phyloP scores from a whole-genome alignment of 1,140 invertebrate species.

The Zophobas atratus region DNA sequence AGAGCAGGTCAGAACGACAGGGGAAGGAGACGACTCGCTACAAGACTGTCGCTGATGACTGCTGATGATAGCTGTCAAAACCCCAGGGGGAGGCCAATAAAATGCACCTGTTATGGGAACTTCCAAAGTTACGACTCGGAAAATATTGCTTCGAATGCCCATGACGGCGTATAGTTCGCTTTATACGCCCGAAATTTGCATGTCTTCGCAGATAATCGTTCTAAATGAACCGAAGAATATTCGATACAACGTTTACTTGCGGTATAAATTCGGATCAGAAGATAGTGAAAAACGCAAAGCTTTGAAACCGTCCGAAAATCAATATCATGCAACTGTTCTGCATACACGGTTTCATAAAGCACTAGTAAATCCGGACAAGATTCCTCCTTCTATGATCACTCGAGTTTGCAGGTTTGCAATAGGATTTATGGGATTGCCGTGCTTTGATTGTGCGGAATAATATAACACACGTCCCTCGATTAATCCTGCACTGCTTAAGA shows the following conservation, averaged over 20 bases:
- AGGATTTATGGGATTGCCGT: conserved; percentile 7
- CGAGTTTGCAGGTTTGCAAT: conserved; percentile 14
- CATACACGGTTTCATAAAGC: conserved; percentile 16
- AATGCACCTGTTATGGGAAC: conserved; percentile 18
- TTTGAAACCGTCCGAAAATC: conserved; percentile 5
- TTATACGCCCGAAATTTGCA: background rate
- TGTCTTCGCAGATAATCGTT: background rate
- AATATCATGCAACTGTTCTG: conserved; percentile 7
- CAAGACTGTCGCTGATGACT: conserved; percentile 6
- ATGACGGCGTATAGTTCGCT: background rate
- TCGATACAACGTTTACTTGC: background rate
- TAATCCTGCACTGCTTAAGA: conserved; percentile 4
- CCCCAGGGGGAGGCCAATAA: conserved; percentile 1
- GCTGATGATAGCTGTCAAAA: conserved; percentile 18
- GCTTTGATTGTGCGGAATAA: conserved; percentile 21
- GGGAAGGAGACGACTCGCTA: background rate
- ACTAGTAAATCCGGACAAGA: background rate
- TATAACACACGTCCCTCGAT: conserved; percentile 20
- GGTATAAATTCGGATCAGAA: background rate
- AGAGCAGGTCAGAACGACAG: background rate
- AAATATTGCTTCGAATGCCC: background rate
- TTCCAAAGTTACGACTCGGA: background rate
- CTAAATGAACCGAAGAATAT: background rate
- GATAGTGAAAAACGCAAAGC: background rate
- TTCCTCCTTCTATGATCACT: conserved; percentile 15